These are phyloP conservation scores for Callospermophilus lateralis DNA, from an alignment of 2,113 vertebrate genomes.

Conservation along the genomic window DNA sequence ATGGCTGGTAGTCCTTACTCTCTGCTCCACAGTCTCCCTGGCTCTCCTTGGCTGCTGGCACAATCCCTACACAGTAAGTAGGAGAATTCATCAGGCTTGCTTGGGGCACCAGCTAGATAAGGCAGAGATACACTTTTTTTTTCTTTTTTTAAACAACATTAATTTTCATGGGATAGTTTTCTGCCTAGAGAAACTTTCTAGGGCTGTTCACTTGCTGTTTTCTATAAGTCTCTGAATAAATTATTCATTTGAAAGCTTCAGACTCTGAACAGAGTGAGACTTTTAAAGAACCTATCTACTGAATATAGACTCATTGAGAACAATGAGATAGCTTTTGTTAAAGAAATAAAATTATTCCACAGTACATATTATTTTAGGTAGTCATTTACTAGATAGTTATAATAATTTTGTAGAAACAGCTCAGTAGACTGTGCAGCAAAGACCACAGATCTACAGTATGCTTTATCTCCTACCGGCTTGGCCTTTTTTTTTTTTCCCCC, in stretches of 20 bases:
- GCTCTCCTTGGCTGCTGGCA: not conserved
- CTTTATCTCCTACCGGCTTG: not conserved
- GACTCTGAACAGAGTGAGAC: not conserved
- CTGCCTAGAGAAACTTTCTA: not conserved
- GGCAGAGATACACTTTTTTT: not conserved
- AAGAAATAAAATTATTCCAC: slow-evolving; percentile 1
- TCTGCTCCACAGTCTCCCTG: not conserved
- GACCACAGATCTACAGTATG: not conserved
- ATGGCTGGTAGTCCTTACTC: not conserved
- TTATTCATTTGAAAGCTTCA: slow-evolving; percentile 54
- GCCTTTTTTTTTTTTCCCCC: not conserved
- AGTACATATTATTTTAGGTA: not conserved
- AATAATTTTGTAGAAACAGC: not conserved
- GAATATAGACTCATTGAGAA: not conserved
- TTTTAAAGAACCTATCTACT: not conserved
- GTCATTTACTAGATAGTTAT: not conserved
- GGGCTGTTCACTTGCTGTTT: not conserved
- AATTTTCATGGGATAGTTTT: slow-evolving; percentile 15
- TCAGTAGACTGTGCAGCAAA: not conserved
- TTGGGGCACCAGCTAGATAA: not conserved
- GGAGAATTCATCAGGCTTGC: not conserved
- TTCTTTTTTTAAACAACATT: not conserved
- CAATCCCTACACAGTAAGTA: not conserved
- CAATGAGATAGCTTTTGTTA: not conserved
- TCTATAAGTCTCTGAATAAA: not conserved